Evolutionary conservation across 2,113 vertebrate species (phyloP).

Genomic region (Thunnus maccoyii): DNA sequence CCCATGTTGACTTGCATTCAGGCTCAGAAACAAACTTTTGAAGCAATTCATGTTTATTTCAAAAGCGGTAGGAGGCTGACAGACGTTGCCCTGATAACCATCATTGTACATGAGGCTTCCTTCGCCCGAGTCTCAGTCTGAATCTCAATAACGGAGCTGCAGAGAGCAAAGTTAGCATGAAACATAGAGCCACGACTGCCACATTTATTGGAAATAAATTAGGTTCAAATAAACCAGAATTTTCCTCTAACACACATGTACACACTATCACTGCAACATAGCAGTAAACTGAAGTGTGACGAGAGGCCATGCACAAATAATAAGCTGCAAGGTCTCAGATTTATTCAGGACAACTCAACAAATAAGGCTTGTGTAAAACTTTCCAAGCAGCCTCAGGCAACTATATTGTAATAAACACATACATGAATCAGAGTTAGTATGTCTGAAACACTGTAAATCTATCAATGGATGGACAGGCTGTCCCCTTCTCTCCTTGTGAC

Average conservation of each 20-base stretch:
- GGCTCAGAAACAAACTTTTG: too few species aligned
- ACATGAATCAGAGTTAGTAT: conserved; percentile 25
- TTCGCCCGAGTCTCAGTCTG: too few species aligned
- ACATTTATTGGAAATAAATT: too few species aligned
- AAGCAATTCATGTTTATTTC: too few species aligned
- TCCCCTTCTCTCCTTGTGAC: conserved; percentile 25
- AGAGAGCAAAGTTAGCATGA: too few species aligned
- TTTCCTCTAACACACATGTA: not conserved
- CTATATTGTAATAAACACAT: conserved; percentile 47
- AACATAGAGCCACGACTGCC: too few species aligned
- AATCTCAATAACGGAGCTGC: too few species aligned
- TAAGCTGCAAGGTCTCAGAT: not conserved
- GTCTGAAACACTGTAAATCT: conserved; percentile 53
- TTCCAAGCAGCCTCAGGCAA: conserved; percentile 28
- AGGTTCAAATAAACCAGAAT: too few species aligned
- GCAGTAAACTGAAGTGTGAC: conserved; percentile 8
- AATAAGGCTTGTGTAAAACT: conserved; percentile 1
- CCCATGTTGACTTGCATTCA: too few species aligned
- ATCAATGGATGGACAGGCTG: conserved; percentile 25
- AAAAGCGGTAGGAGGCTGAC: too few species aligned
- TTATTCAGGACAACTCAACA: conserved; percentile 10
- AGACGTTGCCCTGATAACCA: too few species aligned
- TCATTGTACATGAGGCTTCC: too few species aligned
- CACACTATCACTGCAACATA: not conserved
- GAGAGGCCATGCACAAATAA: not conserved